phyloP scores from a whole-genome alignment of 1,140 invertebrate species.

The Homalodisca vitripennis region DNA sequence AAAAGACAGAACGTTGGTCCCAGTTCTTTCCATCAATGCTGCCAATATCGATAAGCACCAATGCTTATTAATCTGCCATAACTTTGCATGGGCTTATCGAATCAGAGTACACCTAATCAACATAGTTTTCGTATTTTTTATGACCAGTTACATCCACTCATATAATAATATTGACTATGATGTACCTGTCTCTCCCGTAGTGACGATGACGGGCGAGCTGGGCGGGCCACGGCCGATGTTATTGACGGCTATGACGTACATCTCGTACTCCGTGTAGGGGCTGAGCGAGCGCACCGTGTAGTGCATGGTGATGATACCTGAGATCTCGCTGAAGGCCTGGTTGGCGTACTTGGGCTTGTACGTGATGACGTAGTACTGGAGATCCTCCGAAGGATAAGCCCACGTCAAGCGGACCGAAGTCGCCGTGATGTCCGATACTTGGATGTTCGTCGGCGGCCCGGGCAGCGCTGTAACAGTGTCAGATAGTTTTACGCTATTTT shows the following conservation, averaged over 20 bases:
- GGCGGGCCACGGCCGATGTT: constrained; percentile 86
- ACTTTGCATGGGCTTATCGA: too few species aligned
- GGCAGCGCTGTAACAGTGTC: constrained; percentile 69
- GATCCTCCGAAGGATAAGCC: constrained; percentile 83
- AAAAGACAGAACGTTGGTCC: too few species aligned
- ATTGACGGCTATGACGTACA: constrained; percentile 93
- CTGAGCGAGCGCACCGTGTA: constrained; percentile 86
- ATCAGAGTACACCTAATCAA: too few species aligned
- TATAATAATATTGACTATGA: too few species aligned
- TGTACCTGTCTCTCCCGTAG: constrained; percentile 97
- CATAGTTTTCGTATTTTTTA: too few species aligned
- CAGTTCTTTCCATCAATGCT: too few species aligned
- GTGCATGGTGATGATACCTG: constrained; percentile 88
- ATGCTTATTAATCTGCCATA: too few species aligned
- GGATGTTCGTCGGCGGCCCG: constrained; percentile 81
- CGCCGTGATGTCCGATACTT: constrained; percentile 88
- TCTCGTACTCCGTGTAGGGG: constrained; percentile 96
- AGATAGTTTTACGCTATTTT: neutral
- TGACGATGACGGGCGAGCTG: constrained; percentile 81
- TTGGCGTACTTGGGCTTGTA: constrained; percentile 90
- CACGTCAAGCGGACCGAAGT: constrained; percentile 88
- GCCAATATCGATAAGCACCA: too few species aligned
- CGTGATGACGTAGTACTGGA: constrained; percentile 92
- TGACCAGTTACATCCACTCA: too few species aligned
- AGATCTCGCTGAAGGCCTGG: constrained; percentile 81